Conservation (phyloP, 2,797 vertebrate genomes). For the Muscicapa comitata region DNA sequence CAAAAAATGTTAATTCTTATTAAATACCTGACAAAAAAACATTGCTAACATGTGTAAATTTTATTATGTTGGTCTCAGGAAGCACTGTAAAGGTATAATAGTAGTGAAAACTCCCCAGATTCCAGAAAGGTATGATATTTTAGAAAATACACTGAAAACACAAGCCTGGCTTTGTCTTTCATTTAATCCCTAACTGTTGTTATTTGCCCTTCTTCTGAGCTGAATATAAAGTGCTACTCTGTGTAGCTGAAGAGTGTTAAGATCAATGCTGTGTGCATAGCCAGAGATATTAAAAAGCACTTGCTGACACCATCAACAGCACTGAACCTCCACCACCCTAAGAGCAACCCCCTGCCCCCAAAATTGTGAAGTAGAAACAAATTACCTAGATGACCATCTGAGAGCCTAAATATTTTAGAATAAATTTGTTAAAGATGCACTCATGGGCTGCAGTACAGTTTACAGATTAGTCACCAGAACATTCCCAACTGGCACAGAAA, state of each 20-base stretch:
- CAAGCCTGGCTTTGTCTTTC: neutral
- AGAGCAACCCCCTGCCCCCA: fast-evolving
- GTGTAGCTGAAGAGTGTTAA: neutral
- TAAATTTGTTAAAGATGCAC: neutral
- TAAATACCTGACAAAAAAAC: neutral
- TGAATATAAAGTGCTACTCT: neutral
- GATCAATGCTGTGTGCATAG: neutral
- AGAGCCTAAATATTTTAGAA: neutral
- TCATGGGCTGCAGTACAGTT: neutral
- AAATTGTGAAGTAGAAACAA: neutral
- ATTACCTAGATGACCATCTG: neutral
- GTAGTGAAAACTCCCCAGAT: neutral
- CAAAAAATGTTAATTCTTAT: neutral
- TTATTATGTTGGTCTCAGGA: neutral
- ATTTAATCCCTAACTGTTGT: neutral
- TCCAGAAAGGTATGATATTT: neutral
- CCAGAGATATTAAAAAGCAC: neutral
- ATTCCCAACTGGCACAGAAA: neutral
- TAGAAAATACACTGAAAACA: neutral
- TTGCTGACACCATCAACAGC: neutral
- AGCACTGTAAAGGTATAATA: neutral
- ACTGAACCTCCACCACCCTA: neutral
- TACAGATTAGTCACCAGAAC: neutral
- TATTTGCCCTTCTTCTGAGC: neutral
- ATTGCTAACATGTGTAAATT: fast-evolving